These are phyloP conservation scores for Trachelipus rathkii DNA, from an alignment of 1,140 invertebrate genomes.

Conservation along the genomic window DNA sequence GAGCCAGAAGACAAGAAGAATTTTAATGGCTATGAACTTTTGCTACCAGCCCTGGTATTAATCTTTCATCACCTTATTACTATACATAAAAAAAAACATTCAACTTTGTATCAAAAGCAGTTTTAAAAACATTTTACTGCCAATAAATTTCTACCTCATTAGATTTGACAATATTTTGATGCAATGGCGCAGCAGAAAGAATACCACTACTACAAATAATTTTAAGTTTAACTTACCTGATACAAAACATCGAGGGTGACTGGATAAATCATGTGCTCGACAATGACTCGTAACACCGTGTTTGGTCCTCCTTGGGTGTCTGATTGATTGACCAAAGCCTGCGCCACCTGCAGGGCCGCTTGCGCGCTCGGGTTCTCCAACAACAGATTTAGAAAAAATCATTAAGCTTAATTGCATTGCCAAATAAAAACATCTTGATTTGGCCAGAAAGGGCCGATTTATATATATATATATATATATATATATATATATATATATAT, in stretches of 20 bases:
- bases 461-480: conserved; percentile 26
- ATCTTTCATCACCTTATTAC: no score
- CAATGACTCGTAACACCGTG: conserved; percentile 93
- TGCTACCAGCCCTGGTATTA: no score
- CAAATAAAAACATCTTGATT: conserved; percentile 16
- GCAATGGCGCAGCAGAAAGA: no score
- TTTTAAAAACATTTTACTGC: no score
- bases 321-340: conserved; percentile 51
- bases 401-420: conserved; percentile 29
- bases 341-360: conserved; percentile 67
- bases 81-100: no score
- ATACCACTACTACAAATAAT: no score
- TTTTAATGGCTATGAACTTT: no score
- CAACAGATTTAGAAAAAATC: conserved; percentile 33
- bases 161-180: no score
- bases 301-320: conserved; percentile 85
- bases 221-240: conserved; percentile 57
- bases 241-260: conserved; percentile 95
- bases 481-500: conserved; percentile 21
- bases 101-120: no score
- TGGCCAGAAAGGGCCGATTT: not conserved
- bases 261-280: conserved; percentile 97
- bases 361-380: conserved; percentile 69
- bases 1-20: no score
- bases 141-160: no score